These are phyloP conservation scores for Diplodus sargus DNA, from an alignment of 2,797 vertebrate genomes.

Conservation along the genomic window DNA sequence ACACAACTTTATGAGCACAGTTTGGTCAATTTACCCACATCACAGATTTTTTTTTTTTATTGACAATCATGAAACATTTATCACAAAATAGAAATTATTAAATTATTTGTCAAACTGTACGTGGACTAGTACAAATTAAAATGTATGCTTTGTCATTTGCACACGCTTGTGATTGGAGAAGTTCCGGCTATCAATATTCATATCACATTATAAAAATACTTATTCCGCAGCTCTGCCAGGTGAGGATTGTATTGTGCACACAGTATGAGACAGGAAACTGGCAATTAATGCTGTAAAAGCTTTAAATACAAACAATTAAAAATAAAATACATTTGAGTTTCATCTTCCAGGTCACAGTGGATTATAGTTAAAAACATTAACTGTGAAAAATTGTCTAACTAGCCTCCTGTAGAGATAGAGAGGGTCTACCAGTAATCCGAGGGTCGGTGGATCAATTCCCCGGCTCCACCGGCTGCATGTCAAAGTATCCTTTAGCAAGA, in stretches of 20 bases:
- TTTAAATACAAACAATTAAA: neutral
- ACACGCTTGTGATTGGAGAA: conserved; percentile 20
- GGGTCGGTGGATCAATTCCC: no score
- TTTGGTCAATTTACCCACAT: neutral
- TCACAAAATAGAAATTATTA: conserved; percentile 65
- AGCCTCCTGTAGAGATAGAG: no score
- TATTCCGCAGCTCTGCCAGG: conserved; percentile 11
- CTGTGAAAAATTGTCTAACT: conserved; percentile 4
- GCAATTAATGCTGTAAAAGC: conserved; percentile 21
- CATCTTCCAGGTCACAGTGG: neutral
- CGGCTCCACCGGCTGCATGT: no score
- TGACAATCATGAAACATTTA: conserved; percentile 47
- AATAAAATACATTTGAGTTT: conserved; percentile 10
- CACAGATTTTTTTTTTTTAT: conserved; percentile 50
- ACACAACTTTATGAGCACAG: neutral
- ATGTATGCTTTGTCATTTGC: conserved; percentile 24
- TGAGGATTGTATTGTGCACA: neutral
- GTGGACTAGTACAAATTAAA: conserved; percentile 52
- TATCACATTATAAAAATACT: conserved; percentile 23
- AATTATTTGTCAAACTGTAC: conserved; percentile 66
- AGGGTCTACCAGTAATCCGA: no score
- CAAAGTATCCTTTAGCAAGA: no score
- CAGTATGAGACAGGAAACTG: neutral
- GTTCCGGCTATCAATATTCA: conserved; percentile 6
- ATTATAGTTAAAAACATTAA: conserved; percentile 6